phyloP scores from a whole-genome alignment of 2,797 vertebrate genomes.

The Microcaecilia unicolor region DNA sequence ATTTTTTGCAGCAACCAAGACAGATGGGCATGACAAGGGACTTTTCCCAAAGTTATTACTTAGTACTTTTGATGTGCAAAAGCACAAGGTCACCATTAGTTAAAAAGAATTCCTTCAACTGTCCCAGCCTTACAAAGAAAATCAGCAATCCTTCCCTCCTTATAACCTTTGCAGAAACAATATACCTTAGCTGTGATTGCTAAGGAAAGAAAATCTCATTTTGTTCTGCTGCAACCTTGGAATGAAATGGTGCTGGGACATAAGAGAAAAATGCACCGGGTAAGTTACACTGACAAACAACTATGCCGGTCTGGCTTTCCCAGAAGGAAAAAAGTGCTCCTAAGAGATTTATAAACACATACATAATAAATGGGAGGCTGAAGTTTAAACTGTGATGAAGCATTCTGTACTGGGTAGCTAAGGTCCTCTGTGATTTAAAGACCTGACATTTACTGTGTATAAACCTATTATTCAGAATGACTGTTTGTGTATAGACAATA shows the following conservation, averaged over 20 bases:
- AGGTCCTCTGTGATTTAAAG: constrained; percentile 88
- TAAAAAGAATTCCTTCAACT: too few species aligned
- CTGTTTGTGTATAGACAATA: constrained; percentile 92
- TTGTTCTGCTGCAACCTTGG: constrained; percentile 44
- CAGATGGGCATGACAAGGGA: constrained; percentile 38
- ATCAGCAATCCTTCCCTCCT: background rate
- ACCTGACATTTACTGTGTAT: constrained; percentile 92
- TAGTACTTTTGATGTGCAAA: too few species aligned
- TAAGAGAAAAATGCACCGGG: constrained; percentile 23
- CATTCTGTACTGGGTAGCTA: constrained; percentile 70
- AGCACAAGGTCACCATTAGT: too few species aligned
- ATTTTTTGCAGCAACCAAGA: constrained; percentile 64
- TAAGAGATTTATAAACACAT: constrained; percentile 96
- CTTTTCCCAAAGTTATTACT: too few species aligned
- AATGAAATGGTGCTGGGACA: constrained; percentile 33
- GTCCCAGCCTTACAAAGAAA: too few species aligned
- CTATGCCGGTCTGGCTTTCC: constrained; percentile 45
- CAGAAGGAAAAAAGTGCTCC: constrained; percentile 68
- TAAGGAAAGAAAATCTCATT: constrained; percentile 25
- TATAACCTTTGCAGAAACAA: constrained; percentile 17
- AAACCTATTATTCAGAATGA: constrained; percentile 97
- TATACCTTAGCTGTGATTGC: constrained; percentile 5
- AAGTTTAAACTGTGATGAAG: constrained; percentile 88
- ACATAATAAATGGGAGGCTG: constrained; percentile 86
- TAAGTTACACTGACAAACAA: constrained; percentile 52